phyloP scores from a whole-genome alignment of 2,797 vertebrate species.

The Brachyrhaphis roseni region DNA sequence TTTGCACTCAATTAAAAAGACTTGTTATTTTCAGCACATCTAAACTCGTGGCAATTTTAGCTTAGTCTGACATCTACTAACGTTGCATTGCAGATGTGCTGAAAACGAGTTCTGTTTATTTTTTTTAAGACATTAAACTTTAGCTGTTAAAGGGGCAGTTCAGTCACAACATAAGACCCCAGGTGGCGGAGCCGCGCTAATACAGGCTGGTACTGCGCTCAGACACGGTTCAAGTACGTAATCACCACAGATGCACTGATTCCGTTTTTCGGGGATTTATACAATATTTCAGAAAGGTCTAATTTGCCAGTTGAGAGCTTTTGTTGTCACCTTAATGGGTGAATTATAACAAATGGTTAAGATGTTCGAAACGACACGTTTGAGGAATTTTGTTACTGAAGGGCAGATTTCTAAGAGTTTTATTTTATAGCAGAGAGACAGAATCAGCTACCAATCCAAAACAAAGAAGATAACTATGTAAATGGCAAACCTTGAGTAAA shows the following conservation, averaged over 20 bases:
- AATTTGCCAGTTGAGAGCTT: background rate
- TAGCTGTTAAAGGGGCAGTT: slow-evolving; percentile 38
- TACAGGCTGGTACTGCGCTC: slow-evolving; percentile 74
- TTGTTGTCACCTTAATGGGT: background rate
- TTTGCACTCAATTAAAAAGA: slow-evolving; percentile 53
- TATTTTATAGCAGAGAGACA: background rate
- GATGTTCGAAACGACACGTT: background rate
- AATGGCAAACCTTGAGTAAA: background rate
- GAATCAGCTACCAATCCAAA: background rate
- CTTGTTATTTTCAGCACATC: slow-evolving; percentile 46
- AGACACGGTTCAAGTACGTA: background rate
- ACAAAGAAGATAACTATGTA: background rate
- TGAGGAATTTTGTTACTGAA: background rate
- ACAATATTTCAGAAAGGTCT: background rate
- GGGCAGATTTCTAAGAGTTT: background rate
- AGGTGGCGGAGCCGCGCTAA: slow-evolving; percentile 34
- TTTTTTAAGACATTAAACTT: slow-evolving; percentile 49
- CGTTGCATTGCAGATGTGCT: slow-evolving; percentile 35
- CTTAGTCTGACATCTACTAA: background rate
- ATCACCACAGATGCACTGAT: background rate
- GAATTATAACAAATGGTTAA: background rate
- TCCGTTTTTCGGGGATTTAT: background rate
- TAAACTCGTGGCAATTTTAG: background rate
- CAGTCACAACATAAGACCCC: slow-evolving; percentile 1
- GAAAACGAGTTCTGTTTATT: slow-evolving; percentile 34